A percentile compares a stretch with the other conserved stretches of the same genome.
Evolutionary conservation across 2,888 invertebrate species (phyloP).

Genomic region (Drosophila gaucha): DNA sequence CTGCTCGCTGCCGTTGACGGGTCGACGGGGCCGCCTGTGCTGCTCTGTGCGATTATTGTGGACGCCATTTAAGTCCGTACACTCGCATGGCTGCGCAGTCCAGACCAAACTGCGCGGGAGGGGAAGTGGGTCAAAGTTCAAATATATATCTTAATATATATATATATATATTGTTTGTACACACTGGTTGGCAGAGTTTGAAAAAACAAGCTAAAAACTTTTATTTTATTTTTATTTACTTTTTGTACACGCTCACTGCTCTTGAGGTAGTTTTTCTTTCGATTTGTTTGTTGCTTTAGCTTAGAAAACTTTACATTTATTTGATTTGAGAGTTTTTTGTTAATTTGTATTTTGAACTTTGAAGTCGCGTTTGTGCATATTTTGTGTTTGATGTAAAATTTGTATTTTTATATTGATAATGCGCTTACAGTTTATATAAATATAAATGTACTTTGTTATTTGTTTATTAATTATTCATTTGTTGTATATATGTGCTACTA

Average conservation of each 20-base stretch:
- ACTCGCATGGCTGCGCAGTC: slow-evolving; percentile 82
- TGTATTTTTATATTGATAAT: slow-evolving; percentile 39
- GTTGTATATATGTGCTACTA: slow-evolving; percentile 70
- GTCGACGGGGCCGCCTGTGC: slow-evolving; percentile 81
- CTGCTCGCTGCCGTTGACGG: slow-evolving; percentile 68
- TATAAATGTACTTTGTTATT: slow-evolving; percentile 52
- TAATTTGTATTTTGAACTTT: slow-evolving; percentile 43
- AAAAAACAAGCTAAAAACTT: no score
- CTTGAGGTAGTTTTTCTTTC: slow-evolving; percentile 74
- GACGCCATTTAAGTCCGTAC: slow-evolving; percentile 84
- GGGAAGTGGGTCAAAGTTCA: not conserved
- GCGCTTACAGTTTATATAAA: slow-evolving; percentile 47
- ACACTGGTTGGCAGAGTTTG: slow-evolving; percentile 6
- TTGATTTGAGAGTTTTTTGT: slow-evolving; percentile 25
- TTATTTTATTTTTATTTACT: slow-evolving; percentile 23
- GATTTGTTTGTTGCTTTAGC: slow-evolving; percentile 2
- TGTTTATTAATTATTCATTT: slow-evolving; percentile 24
- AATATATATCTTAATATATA: slow-evolving; percentile 1
- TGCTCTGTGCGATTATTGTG: slow-evolving; percentile 84
- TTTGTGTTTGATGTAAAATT: slow-evolving; percentile 42
- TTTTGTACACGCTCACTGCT: slow-evolving; percentile 60
- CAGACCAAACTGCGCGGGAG: slow-evolving; percentile 34
- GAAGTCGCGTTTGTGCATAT: slow-evolving; percentile 57
- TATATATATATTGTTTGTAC: slow-evolving; percentile 9
- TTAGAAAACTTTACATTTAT: not conserved